Percentiles rank a stretch among this genome's conserved stretches.
Conservation (phyloP, 2,888 invertebrate genomes). For the Therioaphis trifolii region DNA sequence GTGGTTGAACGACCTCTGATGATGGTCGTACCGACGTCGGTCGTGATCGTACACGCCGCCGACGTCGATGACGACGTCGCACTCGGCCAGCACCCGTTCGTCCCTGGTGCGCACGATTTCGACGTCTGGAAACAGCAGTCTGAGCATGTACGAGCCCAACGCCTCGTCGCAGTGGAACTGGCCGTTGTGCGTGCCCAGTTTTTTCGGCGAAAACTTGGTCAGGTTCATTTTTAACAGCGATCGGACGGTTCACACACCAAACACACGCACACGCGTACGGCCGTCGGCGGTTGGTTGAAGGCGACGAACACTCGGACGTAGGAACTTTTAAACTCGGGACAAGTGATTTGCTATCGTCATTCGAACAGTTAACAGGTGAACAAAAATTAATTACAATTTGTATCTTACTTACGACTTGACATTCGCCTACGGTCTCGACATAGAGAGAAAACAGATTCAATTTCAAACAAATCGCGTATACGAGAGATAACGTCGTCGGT, state of each 20-base stretch:
- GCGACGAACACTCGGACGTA: neutral
- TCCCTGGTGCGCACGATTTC: slow-evolving; percentile 78
- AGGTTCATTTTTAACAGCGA: slow-evolving; percentile 40
- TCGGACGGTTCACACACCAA: too few species aligned
- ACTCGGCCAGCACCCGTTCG: slow-evolving; percentile 75
- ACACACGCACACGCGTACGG: too few species aligned
- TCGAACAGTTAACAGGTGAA: too few species aligned
- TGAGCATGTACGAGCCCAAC: slow-evolving; percentile 92
- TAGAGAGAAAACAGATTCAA: too few species aligned
- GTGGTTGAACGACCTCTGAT: slow-evolving; percentile 81
- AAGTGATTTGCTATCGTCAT: too few species aligned
- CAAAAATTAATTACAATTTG: too few species aligned
- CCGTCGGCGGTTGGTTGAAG: too few species aligned
- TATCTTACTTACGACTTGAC: too few species aligned
- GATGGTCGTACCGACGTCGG: slow-evolving; percentile 89
- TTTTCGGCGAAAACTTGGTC: slow-evolving; percentile 63
- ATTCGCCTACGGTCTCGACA: too few species aligned
- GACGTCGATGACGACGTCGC: slow-evolving; percentile 96
- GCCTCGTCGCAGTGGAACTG: slow-evolving; percentile 94
- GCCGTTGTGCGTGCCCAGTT: slow-evolving; percentile 81
- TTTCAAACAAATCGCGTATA: too few species aligned
- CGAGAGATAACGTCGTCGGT: too few species aligned
- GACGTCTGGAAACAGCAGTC: slow-evolving; percentile 82
- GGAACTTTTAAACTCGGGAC: neutral
- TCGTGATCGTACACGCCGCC: slow-evolving; percentile 86